Base-by-base conservation (phyloP, 2,888 invertebrate species). In the Nomada goodeniana region DNA sequence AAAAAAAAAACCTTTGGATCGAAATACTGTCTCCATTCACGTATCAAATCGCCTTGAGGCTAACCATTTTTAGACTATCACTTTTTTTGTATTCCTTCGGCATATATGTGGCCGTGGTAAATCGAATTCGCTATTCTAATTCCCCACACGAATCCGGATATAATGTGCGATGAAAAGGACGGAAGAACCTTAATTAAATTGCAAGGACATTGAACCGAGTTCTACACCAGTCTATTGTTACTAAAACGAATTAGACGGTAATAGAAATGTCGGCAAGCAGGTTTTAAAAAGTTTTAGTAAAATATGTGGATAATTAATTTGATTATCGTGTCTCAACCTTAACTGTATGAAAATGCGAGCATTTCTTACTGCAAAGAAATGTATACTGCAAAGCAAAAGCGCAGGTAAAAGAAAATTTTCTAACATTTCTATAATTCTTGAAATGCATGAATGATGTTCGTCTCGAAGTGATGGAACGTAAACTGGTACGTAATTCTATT, bases 71-170 rank as follows among this genome's bases (percentile, higher is more conserved):
- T 42, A 44, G 26, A 60, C 42, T 26, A 29, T 64, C 36, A 13
- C 52, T 5, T 53, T 63, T 74, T 70, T 57, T 36, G 5, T 36
- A 36, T 70, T 57, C 52, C 26, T 61, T 59, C n/a, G 15, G 20
- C 53, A 15, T 44, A 47, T 47, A 42, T 3, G 7, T 50, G 44
- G 63, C 26, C 76, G 23, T 47, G 64, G 70, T 65, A 47, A n/a
- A 44, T 47, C 26, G 11, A 71, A 59, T 55, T 65, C 20, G 20
- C 67, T 65, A 57, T 55, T 80, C 71, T 44, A 80, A 81, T 73
- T 65, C 53, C 36, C 20, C 9, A 2, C 7, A 15, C 52, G 52
- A n/a, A 64, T 15, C 69, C 59, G 53, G 55, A 47, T 13, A 47
- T 0, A 47, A 76, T 60, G 44, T 55, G 15, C 72, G 60, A 69